Base-by-base conservation (phyloP, 2,113 vertebrate species). In the Gadus macrocephalus region DNA sequence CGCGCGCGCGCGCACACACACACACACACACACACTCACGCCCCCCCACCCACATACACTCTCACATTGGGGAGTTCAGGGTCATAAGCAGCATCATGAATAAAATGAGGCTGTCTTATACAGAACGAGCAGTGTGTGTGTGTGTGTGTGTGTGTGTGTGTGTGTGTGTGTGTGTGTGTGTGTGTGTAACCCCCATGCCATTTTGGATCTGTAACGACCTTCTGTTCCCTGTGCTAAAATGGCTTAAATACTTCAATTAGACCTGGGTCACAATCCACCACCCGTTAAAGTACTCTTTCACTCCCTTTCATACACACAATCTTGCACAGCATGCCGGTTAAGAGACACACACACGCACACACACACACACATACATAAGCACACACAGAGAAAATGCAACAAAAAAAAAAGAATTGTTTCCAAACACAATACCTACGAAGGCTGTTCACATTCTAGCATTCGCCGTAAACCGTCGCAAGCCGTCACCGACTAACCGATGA, bases 211-310 rank as follows among this genome's bases (percentile, higher is more conserved):
- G 86, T 89, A 90, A 90, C 81, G 87, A 90, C 89, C 89, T 90
- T 90, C 89, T 90, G 89, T 88, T 88, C 89, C 82, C 81, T 72
- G 79, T 83, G 84, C 88, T 91, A 90, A 91, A 90, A 90, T 87
- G 84, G 87, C 86, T 91, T 91, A 90, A 91, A 91, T 89, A 86
- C 89, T 90, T 90, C 90, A 89, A 91, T 91, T 91, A 90, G 90
- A 91, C 86, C 86, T 82, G 87, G 90, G 90, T 91, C 87, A 91
- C 84, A 90, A 89, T 90, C 89, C 83, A 83, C 88, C 89, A 88
- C 88, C 90, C 86, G 86, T 91, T 89, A 91, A 92, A 91, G 86
- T 83, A 87, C 67, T 70, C 56, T 76, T 65, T 73, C 53, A 53
- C 60, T 53, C 66, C 20, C 53, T 71, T 81, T 59, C 76, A 69